These are phyloP conservation scores for Crenuchus spilurus DNA, from an alignment of 2,797 vertebrate genomes.

Conservation along the genomic window DNA sequence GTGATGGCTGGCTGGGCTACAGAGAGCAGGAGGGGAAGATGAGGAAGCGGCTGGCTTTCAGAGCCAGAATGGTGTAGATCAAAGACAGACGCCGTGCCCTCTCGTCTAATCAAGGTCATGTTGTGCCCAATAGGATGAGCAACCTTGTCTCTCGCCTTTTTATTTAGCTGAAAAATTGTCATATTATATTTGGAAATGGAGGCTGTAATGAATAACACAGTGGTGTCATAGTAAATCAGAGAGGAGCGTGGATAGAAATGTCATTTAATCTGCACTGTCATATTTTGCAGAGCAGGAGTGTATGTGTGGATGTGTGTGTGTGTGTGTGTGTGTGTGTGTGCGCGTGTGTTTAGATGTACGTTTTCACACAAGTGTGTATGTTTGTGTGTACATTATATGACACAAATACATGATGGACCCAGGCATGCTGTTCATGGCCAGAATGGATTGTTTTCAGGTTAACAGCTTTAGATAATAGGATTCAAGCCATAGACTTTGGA, in stretches of 20 bases:
- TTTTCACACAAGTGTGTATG: constrained; percentile 1
- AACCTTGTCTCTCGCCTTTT: constrained; percentile 36
- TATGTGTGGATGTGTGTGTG: background rate
- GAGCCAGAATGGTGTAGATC: constrained; percentile 41
- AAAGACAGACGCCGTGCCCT: constrained; percentile 47
- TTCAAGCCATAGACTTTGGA: constrained; percentile 60
- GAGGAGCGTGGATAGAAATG: constrained; percentile 21
- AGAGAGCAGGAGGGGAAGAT: constrained; percentile 49
- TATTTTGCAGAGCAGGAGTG: background rate
- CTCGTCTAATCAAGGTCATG: constrained; percentile 49
- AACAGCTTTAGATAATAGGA: constrained; percentile 65
- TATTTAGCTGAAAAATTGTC: constrained; percentile 46
- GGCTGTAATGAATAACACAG: constrained; percentile 41
- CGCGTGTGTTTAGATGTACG: background rate
- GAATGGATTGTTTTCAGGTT: constrained; percentile 67
- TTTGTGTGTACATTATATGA: constrained; percentile 40
- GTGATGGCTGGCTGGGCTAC: constrained; percentile 72
- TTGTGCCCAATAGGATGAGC: constrained; percentile 27
- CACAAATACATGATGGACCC: constrained; percentile 38
- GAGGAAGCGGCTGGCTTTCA: constrained; percentile 32
- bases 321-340: background rate
- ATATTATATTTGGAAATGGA: constrained; percentile 39
- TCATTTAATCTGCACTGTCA: constrained; percentile 33
- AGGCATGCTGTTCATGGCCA: constrained; percentile 52
- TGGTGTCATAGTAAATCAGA: constrained; percentile 40